phyloP scores from a whole-genome alignment of 1,140 invertebrate genomes.

The Orussus abietinus region DNA sequence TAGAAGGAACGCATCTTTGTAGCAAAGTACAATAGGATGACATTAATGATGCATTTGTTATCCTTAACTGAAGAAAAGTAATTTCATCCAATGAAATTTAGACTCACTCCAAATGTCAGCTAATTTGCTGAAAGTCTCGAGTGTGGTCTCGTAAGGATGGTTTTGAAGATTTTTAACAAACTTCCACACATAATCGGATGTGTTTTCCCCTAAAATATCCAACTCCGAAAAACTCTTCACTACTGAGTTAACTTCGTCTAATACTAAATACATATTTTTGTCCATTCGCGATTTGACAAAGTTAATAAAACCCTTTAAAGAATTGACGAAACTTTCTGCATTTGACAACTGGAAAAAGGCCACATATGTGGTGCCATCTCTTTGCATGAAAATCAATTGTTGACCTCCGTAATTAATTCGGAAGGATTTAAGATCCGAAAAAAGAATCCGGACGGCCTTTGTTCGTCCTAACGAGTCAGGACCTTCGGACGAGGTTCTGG shows the following conservation, averaged over 20 bases:
- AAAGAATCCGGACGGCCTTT: constrained; percentile 60
- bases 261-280: constrained; percentile 66
- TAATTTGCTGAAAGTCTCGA: constrained; percentile 80
- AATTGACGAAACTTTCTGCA: constrained; percentile 71
- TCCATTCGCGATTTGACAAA: constrained; percentile 66
- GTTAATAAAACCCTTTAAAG: constrained; percentile 60
- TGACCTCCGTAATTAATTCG: constrained; percentile 64
- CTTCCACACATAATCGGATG: constrained; percentile 64
- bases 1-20: too few species aligned
- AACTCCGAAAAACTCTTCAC: constrained; percentile 79
- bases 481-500: constrained; percentile 52
- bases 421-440: constrained; percentile 66
- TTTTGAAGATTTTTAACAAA: constrained; percentile 68
- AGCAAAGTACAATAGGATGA: too few species aligned
- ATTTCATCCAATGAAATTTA: background rate
- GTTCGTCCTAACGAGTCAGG: constrained; percentile 54
- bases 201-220: constrained; percentile 71
- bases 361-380: constrained; percentile 70
- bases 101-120: constrained; percentile 61
- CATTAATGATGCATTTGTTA: too few species aligned
- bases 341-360: constrained; percentile 84
- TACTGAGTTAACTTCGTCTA: constrained; percentile 59
- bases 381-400: constrained; percentile 67
- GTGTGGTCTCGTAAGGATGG: constrained; percentile 74
- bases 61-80: background rate